Evolutionary conservation across 92 coral and sea anemone species (phyloP).

Genomic region (Diadumene lineata): DNA sequence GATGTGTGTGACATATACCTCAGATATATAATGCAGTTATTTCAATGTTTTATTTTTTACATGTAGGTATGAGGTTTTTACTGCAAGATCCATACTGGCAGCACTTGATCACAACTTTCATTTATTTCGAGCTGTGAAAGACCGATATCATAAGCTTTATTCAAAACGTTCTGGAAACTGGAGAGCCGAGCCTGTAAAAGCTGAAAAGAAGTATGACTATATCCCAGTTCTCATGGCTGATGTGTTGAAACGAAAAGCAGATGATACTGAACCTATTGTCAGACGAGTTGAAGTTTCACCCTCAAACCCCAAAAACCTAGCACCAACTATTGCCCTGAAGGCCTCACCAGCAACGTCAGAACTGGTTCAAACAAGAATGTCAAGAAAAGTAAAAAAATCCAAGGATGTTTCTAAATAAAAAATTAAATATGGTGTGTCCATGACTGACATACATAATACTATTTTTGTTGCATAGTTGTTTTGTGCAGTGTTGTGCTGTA

Average conservation of each 20-base stretch:
- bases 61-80: constrained; percentile 46
- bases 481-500: too few relatives aligned
- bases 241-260: constrained; percentile 14
- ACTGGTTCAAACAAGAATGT: constrained; percentile 3
- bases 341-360: constrained; percentile 41
- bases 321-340: constrained; percentile 39
- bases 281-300: constrained; percentile 36
- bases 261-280: constrained; percentile 17
- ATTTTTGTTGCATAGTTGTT: too few relatives aligned
- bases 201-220: constrained; percentile 20
- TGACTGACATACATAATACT: not conserved
- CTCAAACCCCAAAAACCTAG: constrained; percentile 27
- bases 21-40: not conserved
- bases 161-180: constrained; percentile 47
- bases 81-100: constrained; percentile 40
- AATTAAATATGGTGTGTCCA: not conserved
- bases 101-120: constrained; percentile 55
- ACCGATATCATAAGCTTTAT: constrained; percentile 31
- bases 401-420: not conserved
- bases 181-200: constrained; percentile 48
- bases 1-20: too few relatives aligned
- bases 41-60: not conserved
- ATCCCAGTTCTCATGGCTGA: constrained; percentile 28
- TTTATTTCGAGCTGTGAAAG: constrained; percentile 18
- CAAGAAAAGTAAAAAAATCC: not conserved